Base-by-base conservation (phyloP, 37 sponge, comb jelly and placozoan genomes). In the Halisarca cf. caerulea region DNA sequence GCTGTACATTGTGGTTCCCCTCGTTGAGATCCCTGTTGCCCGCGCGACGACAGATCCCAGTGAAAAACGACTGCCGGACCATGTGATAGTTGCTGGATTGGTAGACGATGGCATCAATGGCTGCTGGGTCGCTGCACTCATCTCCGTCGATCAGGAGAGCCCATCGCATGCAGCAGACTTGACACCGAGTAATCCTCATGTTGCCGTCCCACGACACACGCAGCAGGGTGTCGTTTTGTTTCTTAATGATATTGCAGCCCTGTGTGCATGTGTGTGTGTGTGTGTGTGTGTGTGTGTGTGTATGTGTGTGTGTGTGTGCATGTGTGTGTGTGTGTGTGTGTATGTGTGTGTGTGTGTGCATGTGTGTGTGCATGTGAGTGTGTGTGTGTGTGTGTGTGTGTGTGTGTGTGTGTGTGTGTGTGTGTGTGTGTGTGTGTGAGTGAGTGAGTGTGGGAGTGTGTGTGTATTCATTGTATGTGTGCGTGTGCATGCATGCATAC, bases 91-190 rank as follows among this genome's bases (percentile, higher is more conserved):
- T 74, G 9, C 44, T 9, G 7, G 77, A 39, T 39, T 74, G 77
- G 45, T 39, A 74, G 1, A 74, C 23, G 1, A 40, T 0, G 43
- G 42, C 24, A 74, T 74, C 77, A 3, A 74, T 39, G 25, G 77
- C 44, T 17, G 43, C 91, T 33, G 91, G 91, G 42, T 83, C 87
- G 3, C 79, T 37, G 51, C 91, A 90, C 70, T 90, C 87, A 2
- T 80, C 80, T 38, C 91, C 91, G 68, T 90, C 73, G 32, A 90
- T 69, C 33, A 61, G 75, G 80, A 90, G 83, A 70, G 60, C 78
- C 91, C 91, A 90, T 20, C 87, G 53, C 91, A 90, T 90, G 41
- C 91, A 90, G 73, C 91, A 90, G 60, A 20, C 33, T 8, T 20
- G 18, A 55, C 91, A 90, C 6, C 81, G 71, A 11, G 84, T 80